Base-by-base conservation (phyloP, 2,113 vertebrate species). In the Rhea americana region DNA sequence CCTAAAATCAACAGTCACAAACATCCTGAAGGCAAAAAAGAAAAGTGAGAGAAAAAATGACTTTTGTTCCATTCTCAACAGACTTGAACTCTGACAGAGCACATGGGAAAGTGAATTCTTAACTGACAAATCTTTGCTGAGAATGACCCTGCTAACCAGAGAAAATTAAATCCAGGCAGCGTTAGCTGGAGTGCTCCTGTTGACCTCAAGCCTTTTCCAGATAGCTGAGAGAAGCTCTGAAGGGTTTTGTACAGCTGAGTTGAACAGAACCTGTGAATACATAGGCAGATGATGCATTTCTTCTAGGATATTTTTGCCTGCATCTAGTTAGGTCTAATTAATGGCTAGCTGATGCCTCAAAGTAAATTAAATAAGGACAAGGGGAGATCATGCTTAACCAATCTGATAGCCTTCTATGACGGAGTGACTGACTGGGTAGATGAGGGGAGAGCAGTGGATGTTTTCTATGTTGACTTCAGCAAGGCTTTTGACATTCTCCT, bases 81-180 rank as follows among this genome's bases (percentile, higher is more conserved):
- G 82, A 80, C 39, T 74, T 63, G 21, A 61, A 70, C 68, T 91
- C 76, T 92, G 19, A 50, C 43, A 78, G 55, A 92, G 18, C 75
- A 39, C 80, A 80, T 83, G 75, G 82, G 48, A n/a, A 92, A 92
- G 78, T 28, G 47, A 87, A 77, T 82, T 51, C n/a, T 79, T 71
- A 62, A 55, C 26, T 87, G 67, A 80, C 50, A 83, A 82, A 66
- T 80, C 72, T 77, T 62, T 50, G 11, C 78, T 63, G 50, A 85
- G 78, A 67, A 91, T 77, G 55, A 91, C 82, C 76, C 59, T 89
- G 59, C 82, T 91, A 95, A 65, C 50, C 50, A 87, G 50, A 82
- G 79, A 30, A 63, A 76, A 85, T 80, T 92, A 82, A 94, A 91
- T 82, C 74, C 63, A 92, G 63, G 26, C 41, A 28, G 22, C 35